These are phyloP conservation scores for Acleris laterana DNA, from an alignment of 2,888 invertebrate genomes.

Conservation along the genomic window DNA sequence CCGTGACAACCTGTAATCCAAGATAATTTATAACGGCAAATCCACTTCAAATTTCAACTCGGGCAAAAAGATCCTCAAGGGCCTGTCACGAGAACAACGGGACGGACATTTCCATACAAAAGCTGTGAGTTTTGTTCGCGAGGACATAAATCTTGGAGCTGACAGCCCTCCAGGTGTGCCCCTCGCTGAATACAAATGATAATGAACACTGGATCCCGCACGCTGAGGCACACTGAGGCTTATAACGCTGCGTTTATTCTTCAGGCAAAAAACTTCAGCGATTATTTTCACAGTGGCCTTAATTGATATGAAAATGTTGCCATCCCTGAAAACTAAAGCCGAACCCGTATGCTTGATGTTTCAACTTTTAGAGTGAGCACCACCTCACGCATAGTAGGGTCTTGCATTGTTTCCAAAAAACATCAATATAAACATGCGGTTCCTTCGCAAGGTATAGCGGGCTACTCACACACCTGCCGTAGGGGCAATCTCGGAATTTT, in stretches of 20 bases:
- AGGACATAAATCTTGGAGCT: constrained; percentile 70
- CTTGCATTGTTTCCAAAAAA: too few relatives aligned
- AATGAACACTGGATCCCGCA: constrained; percentile 62
- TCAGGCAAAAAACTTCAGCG: too few relatives aligned
- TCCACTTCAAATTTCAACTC: constrained; percentile 35
- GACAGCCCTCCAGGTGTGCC: constrained; percentile 71
- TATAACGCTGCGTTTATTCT: constrained; percentile 38
- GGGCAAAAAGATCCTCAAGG: constrained; percentile 44
- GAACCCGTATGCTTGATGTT: too few relatives aligned
- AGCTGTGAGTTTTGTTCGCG: constrained; percentile 61
- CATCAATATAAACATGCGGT: too few relatives aligned
- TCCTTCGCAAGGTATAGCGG: too few relatives aligned
- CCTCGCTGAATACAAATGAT: constrained; percentile 74
- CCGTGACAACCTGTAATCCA: constrained; percentile 5
- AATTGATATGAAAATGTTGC: too few relatives aligned
- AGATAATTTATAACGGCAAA: constrained; percentile 36
- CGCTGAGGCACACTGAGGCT: constrained; percentile 45
- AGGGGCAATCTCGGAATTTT: too few relatives aligned
- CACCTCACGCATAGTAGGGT: too few relatives aligned
- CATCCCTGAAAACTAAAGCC: too few relatives aligned
- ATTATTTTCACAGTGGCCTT: too few relatives aligned
- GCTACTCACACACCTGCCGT: too few relatives aligned
- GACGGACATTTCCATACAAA: constrained; percentile 68
- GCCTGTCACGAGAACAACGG: constrained; percentile 44
- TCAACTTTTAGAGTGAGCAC: too few relatives aligned